Percentiles rank a stretch among this genome's conserved stretches.
Conservation (phyloP, 2,113 vertebrate species). For the Noctilio leporinus region DNA sequence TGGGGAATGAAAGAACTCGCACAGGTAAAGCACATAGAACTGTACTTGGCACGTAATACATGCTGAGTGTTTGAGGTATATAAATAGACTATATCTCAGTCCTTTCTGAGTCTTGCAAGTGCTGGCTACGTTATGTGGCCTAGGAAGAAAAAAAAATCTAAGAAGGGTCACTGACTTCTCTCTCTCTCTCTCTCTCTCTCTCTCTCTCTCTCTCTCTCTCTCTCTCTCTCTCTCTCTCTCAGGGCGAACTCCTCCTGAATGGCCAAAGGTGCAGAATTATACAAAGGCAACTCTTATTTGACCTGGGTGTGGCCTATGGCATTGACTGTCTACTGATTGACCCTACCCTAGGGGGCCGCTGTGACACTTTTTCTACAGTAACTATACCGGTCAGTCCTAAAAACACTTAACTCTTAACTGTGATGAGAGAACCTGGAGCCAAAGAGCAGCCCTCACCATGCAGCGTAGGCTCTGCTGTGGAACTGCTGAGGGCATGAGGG, state of each 20-base stretch:
- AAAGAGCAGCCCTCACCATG: background rate
- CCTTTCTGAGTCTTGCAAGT: background rate
- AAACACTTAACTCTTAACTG: background rate
- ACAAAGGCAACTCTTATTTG: constrained; percentile 87
- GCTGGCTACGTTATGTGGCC: background rate
- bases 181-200: background rate
- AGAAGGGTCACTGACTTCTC: background rate
- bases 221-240: background rate
- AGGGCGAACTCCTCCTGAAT: constrained; percentile 90
- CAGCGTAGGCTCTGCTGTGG: no score
- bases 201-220: background rate
- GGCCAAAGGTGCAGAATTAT: constrained; percentile 82
- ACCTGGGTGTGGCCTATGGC: constrained; percentile 86
- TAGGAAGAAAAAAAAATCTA: background rate
- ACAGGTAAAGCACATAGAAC: background rate
- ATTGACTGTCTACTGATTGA: constrained; percentile 91
- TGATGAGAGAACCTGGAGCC: background rate
- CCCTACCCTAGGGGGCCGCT: constrained; percentile 89
- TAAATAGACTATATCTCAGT: background rate
- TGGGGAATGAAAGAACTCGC: background rate
- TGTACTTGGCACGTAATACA: background rate
- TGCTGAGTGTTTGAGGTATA: no score
- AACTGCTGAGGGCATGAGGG: background rate
- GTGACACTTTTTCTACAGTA: constrained; percentile 80
- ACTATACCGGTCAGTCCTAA: constrained; percentile 79